A percentile compares a stretch with the other conserved stretches of the same genome.
phyloP scores from a whole-genome alignment of 2,113 vertebrate genomes.

The Alligator mississippiensis region DNA sequence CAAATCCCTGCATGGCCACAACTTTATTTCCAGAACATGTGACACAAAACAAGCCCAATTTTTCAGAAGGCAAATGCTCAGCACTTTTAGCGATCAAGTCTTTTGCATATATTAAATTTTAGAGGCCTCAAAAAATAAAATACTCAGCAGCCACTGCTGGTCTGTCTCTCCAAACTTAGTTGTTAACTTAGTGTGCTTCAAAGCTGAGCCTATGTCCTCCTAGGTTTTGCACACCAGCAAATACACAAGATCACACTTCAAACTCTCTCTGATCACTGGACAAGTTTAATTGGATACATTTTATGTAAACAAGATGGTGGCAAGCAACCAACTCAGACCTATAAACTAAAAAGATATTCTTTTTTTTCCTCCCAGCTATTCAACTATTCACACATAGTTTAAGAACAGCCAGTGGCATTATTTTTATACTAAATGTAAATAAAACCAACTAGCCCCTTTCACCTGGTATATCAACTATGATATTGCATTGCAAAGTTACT shows the following conservation, averaged over 20 bases:
- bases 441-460: not conserved
- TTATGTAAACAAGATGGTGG: not conserved
- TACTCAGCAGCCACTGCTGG: too few species aligned
- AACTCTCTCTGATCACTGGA: not conserved
- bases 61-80: slow-evolving; percentile 56
- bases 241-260: not conserved
- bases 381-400: not conserved
- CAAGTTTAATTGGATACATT: not conserved
- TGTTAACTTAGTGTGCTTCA: not conserved
- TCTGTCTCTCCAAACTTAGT: too few species aligned
- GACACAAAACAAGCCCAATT: slow-evolving; percentile 23
- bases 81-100: not conserved
- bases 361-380: not conserved
- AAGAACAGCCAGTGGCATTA: not conserved
- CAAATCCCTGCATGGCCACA: slow-evolving; percentile 55
- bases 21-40: slow-evolving; percentile 51
- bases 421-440: not conserved
- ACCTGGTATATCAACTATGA: not conserved
- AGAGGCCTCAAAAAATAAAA: too few species aligned
- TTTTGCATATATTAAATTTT: not conserved
- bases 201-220: not conserved
- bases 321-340: not conserved
- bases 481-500: not conserved
- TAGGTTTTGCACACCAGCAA: not conserved
- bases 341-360: too few species aligned